Percentiles rank a stretch among this genome's conserved stretches.
Conservation (phyloP, 2,113 vertebrate species). For the Coturnix japonica region DNA sequence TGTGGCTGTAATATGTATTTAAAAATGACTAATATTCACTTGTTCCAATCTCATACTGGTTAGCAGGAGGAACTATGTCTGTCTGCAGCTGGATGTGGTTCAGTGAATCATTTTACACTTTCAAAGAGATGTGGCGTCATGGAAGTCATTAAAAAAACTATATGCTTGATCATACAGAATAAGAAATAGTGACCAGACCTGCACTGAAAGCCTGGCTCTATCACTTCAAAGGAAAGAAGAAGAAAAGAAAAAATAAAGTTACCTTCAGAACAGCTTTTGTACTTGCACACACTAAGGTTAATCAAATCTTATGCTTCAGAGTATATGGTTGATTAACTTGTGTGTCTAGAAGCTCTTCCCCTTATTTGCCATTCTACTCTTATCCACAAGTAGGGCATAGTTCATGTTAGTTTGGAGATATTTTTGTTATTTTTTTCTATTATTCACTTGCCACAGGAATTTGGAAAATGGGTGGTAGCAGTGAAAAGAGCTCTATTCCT, state of each 20-base stretch:
- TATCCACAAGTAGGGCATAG: neutral
- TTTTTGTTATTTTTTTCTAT: neutral
- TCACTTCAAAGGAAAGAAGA: slow-evolving; percentile 44
- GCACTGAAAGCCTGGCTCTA: neutral
- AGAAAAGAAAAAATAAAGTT: slow-evolving; percentile 43
- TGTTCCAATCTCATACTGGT: neutral
- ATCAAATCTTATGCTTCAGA: slow-evolving; percentile 55
- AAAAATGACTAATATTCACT: neutral
- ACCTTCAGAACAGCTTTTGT: slow-evolving; percentile 25
- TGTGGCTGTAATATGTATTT: neutral
- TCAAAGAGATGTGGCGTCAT: neutral
- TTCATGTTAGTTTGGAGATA: slow-evolving; percentile 3
- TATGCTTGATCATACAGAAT: slow-evolving; percentile 21
- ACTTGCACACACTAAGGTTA: slow-evolving; percentile 25
- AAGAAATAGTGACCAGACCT: slow-evolving; percentile 2
- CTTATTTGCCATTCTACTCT: slow-evolving; percentile 45
- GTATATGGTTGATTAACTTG: slow-evolving; percentile 48
- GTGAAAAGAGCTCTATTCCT: neutral
- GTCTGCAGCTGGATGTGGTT: neutral
- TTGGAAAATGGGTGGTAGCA: neutral
- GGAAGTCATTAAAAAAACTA: neutral
- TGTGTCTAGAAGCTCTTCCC: slow-evolving; percentile 7
- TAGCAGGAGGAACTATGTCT: neutral
- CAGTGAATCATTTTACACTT: neutral
- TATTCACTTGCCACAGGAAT: neutral